Percentiles rank a stretch among this genome's conserved stretches.
Evolutionary conservation across 2,797 vertebrate species (phyloP).

Genomic region (Dendrocincla tyrannina): DNA sequence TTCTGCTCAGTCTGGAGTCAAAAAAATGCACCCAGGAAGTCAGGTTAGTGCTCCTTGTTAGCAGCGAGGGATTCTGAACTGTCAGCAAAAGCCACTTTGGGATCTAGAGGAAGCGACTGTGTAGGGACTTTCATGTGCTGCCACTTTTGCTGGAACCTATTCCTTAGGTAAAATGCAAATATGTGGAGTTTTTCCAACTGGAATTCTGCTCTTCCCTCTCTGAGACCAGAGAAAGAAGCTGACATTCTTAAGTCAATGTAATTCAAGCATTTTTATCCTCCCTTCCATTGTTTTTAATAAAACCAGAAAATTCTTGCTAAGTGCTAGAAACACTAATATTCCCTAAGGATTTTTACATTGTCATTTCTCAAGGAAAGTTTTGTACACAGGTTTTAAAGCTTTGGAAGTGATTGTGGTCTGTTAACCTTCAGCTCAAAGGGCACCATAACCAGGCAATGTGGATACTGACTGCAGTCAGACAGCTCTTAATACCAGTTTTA

Average conservation of each 20-base stretch:
- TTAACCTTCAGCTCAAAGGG: background rate
- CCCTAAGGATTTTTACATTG: background rate
- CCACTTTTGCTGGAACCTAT: background rate
- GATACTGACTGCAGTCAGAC: background rate
- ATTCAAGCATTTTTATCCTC: background rate
- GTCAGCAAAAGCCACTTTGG: background rate
- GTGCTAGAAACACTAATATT: background rate
- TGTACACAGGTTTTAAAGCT: background rate
- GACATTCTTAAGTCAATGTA: background rate
- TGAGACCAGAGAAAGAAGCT: background rate
- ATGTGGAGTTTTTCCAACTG: background rate
- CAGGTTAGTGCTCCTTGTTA: background rate
- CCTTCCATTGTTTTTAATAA: background rate
- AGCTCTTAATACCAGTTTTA: background rate
- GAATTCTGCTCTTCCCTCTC: background rate
- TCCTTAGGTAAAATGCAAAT: background rate
- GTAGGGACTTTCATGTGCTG: background rate
- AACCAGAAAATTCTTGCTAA: background rate
- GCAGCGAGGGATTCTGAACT: background rate
- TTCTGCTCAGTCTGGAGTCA: background rate
- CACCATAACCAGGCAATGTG: background rate
- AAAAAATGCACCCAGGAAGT: background rate
- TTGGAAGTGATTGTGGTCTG: background rate
- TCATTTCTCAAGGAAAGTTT: background rate
- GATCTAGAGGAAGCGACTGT: background rate